Conservation (phyloP, 2,888 invertebrate species). For the Rhagonycha lutea region DNA sequence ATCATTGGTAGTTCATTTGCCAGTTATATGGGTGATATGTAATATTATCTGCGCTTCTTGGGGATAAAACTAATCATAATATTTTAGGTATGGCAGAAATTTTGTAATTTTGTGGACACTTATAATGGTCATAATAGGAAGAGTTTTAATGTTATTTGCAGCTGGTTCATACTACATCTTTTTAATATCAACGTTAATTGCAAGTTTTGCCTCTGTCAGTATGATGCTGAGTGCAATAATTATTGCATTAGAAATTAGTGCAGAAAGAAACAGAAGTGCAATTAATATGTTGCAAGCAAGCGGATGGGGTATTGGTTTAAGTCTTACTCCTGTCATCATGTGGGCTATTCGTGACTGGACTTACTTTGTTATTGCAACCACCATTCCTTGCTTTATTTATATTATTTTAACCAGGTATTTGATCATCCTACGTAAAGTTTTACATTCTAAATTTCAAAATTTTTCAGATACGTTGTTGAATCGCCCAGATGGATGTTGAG, state of each 20-base stretch:
- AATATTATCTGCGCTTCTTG: conserved; percentile 38
- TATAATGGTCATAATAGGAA: conserved; percentile 55
- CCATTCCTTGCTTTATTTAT: conserved; percentile 55
- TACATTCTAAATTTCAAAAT: neutral
- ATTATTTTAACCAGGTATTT: conserved; percentile 54
- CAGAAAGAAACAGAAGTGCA: conserved; percentile 56
- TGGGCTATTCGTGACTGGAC: conserved; percentile 59
- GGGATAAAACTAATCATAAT: neutral
- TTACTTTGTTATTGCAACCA: conserved; percentile 56
- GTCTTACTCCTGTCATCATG: conserved; percentile 57
- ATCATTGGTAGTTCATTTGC: conserved; percentile 61
- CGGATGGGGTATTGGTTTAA: conserved; percentile 59
- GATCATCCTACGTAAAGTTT: neutral
- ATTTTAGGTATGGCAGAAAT: neutral
- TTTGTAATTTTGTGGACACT: neutral
- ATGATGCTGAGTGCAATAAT: conserved; percentile 58
- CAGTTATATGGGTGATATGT: conserved; percentile 63
- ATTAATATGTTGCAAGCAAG: conserved; percentile 58
- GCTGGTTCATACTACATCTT: conserved; percentile 54
- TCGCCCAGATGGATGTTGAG: conserved; percentile 68
- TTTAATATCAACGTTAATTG: conserved; percentile 52
- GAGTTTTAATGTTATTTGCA: conserved; percentile 57
- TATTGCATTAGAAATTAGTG: conserved; percentile 60
- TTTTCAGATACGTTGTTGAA: conserved; percentile 62
- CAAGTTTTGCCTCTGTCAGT: conserved; percentile 55